These are phyloP conservation scores for Sphaerophoria taeniata DNA, from an alignment of 2,888 invertebrate genomes.

Conservation along the genomic window DNA sequence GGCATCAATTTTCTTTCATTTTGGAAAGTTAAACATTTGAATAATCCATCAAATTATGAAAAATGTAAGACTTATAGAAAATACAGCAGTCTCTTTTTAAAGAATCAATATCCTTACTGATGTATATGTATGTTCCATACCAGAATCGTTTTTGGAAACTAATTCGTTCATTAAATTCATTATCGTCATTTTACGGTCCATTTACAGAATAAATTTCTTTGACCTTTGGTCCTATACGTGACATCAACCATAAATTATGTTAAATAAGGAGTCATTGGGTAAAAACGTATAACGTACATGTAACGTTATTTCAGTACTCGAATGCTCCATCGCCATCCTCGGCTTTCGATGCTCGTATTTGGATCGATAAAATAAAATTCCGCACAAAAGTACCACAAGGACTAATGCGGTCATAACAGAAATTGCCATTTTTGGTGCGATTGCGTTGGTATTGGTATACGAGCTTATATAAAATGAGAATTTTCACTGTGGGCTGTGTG, in stretches of 20 bases:
- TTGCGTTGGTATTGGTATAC: not conserved
- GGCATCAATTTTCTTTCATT: too few species aligned
- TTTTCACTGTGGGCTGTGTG: conserved; percentile 2
- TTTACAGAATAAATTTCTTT: conserved; percentile 62
- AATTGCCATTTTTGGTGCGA: conserved; percentile 41
- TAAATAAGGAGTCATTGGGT: conserved; percentile 67
- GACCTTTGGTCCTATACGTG: conserved; percentile 67
- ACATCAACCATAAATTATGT: conserved; percentile 69
- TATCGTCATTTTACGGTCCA: conserved; percentile 68
- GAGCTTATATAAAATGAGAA: too few species aligned
- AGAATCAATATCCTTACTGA: too few species aligned
- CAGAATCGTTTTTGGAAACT: conserved; percentile 45
- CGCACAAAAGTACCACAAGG: conserved; percentile 50
- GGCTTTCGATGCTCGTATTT: conserved; percentile 16
- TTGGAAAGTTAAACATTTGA: too few species aligned
- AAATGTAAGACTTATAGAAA: too few species aligned
- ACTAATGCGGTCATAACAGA: conserved; percentile 67
- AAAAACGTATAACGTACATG: conserved; percentile 2
- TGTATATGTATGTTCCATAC: too few species aligned
- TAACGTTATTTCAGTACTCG: conserved; percentile 8
- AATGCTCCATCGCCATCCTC: not conserved
- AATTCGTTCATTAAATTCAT: conserved; percentile 66
- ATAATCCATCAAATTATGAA: too few species aligned
- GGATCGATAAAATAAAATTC: conserved; percentile 40
- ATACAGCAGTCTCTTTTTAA: too few species aligned